Evolutionary conservation across 2,113 vertebrate species (phyloP), one percentile per base, ranked within the genome.

Genomic region (Phylloscopus trochiloides): DNA sequence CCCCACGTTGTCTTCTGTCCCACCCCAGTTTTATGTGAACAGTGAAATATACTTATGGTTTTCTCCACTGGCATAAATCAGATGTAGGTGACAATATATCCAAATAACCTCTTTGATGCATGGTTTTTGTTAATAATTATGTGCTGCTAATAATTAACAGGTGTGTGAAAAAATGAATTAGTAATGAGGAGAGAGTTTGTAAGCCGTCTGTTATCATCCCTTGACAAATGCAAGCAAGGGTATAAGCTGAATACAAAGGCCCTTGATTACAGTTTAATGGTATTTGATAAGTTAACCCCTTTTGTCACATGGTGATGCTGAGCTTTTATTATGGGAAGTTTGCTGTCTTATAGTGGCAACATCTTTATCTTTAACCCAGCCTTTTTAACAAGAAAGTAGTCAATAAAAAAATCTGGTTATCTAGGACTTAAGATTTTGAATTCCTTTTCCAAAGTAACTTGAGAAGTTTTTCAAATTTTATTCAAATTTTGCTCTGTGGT

Each of bases 101-200:
- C 83, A 96, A 96, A 94, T 97, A 97, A 91, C 72, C 86, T 94
- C 86, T 92, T 94, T 94, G 92, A 94, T 93, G 95, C 91, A 95
- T 89, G 86, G 31, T 59, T 97, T 96, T 96, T 95, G 94, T 89
- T 96, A 95, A 97, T 97, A 96, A 95, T 95, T 95, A 90, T 95
- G 91, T 97, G 95, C 88, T 95, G 92, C 91, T 95, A 96, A 94
- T 97, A 97, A 96, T 97, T 97, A 96, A 97, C 95, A 97, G 96
- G 95, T 97, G 95, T 96, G 88, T 96, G 92, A 95, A 97, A 93
- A 95, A 96, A 95, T 96, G 94, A 95, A 96, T 97, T 97, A 94
- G 86, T 96, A 96, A 97, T 96, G 96, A 96, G 95, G 75, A 94
- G 86, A 96, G 95, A 93, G 96, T 96, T 95, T 96, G 83, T 97